Conservation (phyloP, 2,888 invertebrate species). For the Athalia circularis region DNA sequence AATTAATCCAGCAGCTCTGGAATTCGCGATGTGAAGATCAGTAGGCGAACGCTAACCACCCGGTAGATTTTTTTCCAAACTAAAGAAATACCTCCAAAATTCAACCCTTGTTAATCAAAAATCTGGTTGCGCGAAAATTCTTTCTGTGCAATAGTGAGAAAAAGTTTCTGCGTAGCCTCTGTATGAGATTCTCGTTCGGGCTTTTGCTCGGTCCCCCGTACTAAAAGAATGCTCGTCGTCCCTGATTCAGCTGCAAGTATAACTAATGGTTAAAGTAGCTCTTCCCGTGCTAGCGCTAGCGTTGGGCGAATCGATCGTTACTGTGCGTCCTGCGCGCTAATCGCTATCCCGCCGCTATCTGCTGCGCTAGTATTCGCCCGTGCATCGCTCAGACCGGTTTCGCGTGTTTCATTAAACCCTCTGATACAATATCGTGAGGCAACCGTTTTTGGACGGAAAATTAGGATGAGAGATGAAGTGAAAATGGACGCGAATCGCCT, state of each 20-base stretch:
- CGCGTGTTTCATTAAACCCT: constrained; percentile 15
- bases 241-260: constrained; percentile 16
- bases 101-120: not conserved
- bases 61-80: not conserved
- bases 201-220: not conserved
- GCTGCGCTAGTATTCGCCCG: constrained; percentile 67
- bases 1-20: not conserved
- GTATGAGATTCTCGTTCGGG: not conserved
- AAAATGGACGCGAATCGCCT: constrained; percentile 72
- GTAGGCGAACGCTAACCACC: not conserved
- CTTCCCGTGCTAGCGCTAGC: constrained; percentile 65
- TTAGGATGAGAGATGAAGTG: constrained; percentile 64
- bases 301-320: constrained; percentile 69
- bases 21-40: not conserved
- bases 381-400: constrained; percentile 60
- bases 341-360: constrained; percentile 61
- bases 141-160: too few relatives aligned
- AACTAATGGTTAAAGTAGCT: constrained; percentile 13
- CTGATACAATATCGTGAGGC: not conserved
- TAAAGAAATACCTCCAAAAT: not conserved
- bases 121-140: not conserved
- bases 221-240: not conserved
- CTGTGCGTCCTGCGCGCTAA: constrained; percentile 69
- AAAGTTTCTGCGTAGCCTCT: not conserved
- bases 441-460: not conserved